Base-by-base conservation (phyloP, 2,113 vertebrate genomes). In the Python bivittatus region DNA sequence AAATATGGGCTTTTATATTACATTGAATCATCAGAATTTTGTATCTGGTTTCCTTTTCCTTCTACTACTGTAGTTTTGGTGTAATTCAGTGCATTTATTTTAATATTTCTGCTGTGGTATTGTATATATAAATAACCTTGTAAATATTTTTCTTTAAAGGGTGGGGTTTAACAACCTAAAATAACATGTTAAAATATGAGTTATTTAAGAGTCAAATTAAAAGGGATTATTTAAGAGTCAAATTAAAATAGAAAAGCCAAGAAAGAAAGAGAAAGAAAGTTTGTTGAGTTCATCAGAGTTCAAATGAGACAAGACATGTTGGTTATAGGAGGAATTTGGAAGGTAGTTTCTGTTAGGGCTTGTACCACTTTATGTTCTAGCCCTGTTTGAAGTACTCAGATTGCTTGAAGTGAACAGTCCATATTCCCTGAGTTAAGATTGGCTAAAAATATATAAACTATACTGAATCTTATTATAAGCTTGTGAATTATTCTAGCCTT, bases 401-500 rank as follows among this genome's bases (percentile, higher is more conserved):
- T 57, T 13, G 29, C n/a, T 90, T 79, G 44, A 83, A 17, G n/a
- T 83, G 33, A 29, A 13, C n/a, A 57, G 68, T 15, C 53, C 52
- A 54, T 90, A 42, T 56, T 79, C n/a, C 38, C 68, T 83, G 53
- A 79, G 38, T 1, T 68, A 56, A 0, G 42, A 23, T 87, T 52
- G 58, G 13, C 84, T 91, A 20, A 48, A 72, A 87, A 48, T 79
- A 79, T 91, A 91, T 91, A 60, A 27, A 60, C 25, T 91, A 12
- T 42, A 79, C 9, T 79, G 33, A 22, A 42, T 79, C 33, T 79
- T 79, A 22, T 79, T 79, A 79, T 79, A 79, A 79, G 72, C 7
- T 68, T 88, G 54, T 42, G 64, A 90, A 5, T 27, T 3, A 48
- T 38, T 48, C 44, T 38, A 44, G 57, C 29, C 86, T 68, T 11